Base-by-base conservation (phyloP, 2,797 vertebrate genomes). In the Sphenopsis melanotis region DNA sequence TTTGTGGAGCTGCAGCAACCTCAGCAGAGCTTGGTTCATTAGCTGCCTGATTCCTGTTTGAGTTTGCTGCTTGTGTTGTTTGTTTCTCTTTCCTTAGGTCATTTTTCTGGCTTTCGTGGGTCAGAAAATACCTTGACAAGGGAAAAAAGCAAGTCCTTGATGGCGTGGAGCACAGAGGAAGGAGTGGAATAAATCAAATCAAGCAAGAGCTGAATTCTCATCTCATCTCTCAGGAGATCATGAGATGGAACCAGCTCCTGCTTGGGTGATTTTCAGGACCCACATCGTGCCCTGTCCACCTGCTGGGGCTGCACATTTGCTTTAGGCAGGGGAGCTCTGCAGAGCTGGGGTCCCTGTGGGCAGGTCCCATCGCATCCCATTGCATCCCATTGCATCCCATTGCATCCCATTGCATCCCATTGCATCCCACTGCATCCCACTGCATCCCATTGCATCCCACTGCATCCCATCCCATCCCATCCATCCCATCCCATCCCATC, bases 311-410 rank as follows among this genome's bases (percentile, higher is more conserved):
- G 79, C 50, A 63, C 5, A 30, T 88, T 86, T 78, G 32, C 69
- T 61, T 20, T 42, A 53, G 36, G 47, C 47, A 55, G 30, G 19
- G 41, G 42, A 92, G 42, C 10, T 22, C 46, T n/a, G 32, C 30
- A 53, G 44, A 52, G 60, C 14, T 0, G 0, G 14, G 1, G 0
- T 71, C 1, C 20, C 37, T 32, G 23, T 7, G 1, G 18, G 14
- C 15, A 34, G 37, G 11, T 60, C 21, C 18, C 36, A 12, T 36
- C 11, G 30, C 30, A 30, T 41, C 37, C 44, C 44, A 41, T 18
- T 7, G 4, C 44, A 46, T 46, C 44, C 30, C 41, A 37, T 4
- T 10, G n/a, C 76, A 26, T 13, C 39, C 42, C 53, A 46, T 29
- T 6, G 26, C n/a, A 55, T 26, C n/a, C n/a, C 74, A 22, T 7